These are phyloP conservation scores for Acrocyrtus sp. DNA, from an alignment of 2,888 invertebrate species.

Conservation along the genomic window DNA sequence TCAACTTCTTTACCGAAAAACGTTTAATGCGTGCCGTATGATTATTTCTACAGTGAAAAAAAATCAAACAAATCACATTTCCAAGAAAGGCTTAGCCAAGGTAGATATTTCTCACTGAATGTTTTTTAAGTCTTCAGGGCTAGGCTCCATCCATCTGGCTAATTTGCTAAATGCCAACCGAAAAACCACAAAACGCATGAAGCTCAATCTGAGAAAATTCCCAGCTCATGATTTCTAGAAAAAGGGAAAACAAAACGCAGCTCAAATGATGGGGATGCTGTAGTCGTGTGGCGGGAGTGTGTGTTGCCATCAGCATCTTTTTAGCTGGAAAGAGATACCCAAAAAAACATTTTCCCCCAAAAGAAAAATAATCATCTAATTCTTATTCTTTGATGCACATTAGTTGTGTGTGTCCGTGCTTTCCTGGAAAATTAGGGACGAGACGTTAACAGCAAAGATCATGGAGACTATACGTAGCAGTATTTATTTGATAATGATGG, in stretches of 20 bases:
- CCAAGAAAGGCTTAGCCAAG: too few relatives aligned
- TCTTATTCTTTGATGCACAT: not conserved
- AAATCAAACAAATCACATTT: too few relatives aligned
- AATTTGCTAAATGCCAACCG: too few relatives aligned
- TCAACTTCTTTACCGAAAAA: too few relatives aligned
- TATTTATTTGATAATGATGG: not conserved
- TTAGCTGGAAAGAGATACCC: not conserved
- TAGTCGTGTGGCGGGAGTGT: slow-evolving; percentile 6
- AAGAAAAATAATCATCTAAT: slow-evolving; percentile 10
- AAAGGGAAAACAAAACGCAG: slow-evolving; percentile 21
- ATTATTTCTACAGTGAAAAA: too few relatives aligned
- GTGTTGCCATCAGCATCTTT: slow-evolving; percentile 6
- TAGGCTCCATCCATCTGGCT: too few relatives aligned
- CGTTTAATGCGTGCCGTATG: too few relatives aligned
- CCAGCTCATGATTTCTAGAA: slow-evolving; percentile 40
- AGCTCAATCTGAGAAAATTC: slow-evolving; percentile 33
- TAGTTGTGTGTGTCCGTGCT: not conserved
- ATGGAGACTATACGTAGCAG: not conserved
- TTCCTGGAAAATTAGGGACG: slow-evolving; percentile 26
- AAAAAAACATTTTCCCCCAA: too few relatives aligned
- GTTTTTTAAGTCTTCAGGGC: too few relatives aligned
- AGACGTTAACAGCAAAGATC: slow-evolving; percentile 35
- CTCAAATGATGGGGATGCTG: not conserved
- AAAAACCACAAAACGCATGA: slow-evolving; percentile 23
- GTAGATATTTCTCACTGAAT: too few relatives aligned